Evolutionary conservation across 2,113 vertebrate species (phyloP), one percentile per base, ranked within the genome.

Genomic region (Euleptes europaea): DNA sequence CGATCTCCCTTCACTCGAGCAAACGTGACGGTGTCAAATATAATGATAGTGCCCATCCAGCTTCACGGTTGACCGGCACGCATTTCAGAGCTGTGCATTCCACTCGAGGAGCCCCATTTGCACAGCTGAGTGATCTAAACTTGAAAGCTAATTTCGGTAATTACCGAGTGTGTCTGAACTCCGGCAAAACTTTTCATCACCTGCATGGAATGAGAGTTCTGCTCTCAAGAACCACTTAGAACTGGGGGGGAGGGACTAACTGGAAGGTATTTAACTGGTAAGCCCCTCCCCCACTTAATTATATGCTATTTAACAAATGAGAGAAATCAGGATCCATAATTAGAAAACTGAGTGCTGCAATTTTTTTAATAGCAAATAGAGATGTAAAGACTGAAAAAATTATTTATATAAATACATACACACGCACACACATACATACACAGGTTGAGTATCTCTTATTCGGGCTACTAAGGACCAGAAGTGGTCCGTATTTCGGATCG

Each of bases 111-210:
- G 86, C 5, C 87, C 88, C 91, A 90, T 96, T 93, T 94, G 93
- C 94, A 93, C 90, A 95, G 88, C 57, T 86, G 91, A 93, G 80
- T 93, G 90, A 95, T 95, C 94, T 95, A 95, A 97, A 95, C 91
- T 88, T 91, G 92, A 90, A 90, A 93, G 94, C 90, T 95, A 93
- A 95, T 96, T 96, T 95, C 91, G 95, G 35, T 94, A 93, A 96
- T 94, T 96, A 92, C 90, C 83, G 94, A 95, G 88, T 95, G 94
- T 92, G 92, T 94, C 90, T 95, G 94, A 95, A 78, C 84, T 93
- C 88, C 86, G 90, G 86, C 88, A 93, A 93, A 92, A 82, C 90
- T 95, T 96, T 95, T 94, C 90, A 93, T 94, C 92, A 84, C 92
- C 92, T 93, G 89, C 89, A 91, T 92, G 85, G 78, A 85, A 84